Evolutionary conservation across 2,888 invertebrate species (phyloP), one percentile per base, ranked within the genome.

Genomic region (Chironomus riparius): DNA sequence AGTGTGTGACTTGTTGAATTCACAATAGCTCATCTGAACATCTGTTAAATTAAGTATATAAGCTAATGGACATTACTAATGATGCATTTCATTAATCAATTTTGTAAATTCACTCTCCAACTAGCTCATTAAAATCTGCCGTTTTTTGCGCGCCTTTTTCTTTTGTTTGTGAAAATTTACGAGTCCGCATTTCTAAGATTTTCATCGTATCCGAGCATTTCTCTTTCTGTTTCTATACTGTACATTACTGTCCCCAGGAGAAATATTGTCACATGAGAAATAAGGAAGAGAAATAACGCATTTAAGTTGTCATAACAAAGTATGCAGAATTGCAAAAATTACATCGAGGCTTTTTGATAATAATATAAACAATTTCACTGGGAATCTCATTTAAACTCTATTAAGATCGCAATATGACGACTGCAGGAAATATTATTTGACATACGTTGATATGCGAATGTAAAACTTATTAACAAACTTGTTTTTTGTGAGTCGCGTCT

Each of bases 301-400:
- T 56, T 56, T 6, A 56, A 15, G 21, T 62, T 72, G 72, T 72
- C 72, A 72, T 50, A 72, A 72, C 72, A 72, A 61, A 72, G 47
- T 18, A 61, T 72, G 61, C 12, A 65, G 21, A 65, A 22, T 24
- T 24, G 13, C 12, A 65, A 24, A 24, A 2, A 7, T 21, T 65
- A 18, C 13, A 21, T 65, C n/a, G 18, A 21, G 22, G 3, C 24
- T 65, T 56, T 56, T n/a, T 56, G 38, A 38, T 38, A 38, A 38
- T 38, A 38, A 38, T 10, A 38, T 38, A 7, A 38, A 38, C 38
- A 38, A 38, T 10, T 38, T 7, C 10, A 10, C 38, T 10, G 38
- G 38, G 10, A 38, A 10, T 38, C 38, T 38, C 38, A 38, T 38
- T 38, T 38, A 38, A 38, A 38, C 38, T 38, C 38, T 38, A 38